phyloP scores from a whole-genome alignment of 2,113 vertebrate species.

The Oryzias javanicus region DNA sequence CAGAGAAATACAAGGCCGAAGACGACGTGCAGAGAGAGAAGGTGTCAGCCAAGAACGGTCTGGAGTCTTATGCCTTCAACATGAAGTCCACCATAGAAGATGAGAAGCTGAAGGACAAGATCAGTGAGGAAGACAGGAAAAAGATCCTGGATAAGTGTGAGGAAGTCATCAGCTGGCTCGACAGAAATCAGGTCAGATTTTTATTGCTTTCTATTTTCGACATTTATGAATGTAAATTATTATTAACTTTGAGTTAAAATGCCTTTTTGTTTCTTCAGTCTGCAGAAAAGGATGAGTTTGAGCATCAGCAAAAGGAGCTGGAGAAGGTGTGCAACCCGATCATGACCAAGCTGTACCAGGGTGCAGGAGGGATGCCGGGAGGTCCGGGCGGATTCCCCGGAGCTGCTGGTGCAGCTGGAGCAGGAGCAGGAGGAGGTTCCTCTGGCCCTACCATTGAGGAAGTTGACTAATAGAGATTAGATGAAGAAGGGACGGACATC shows the following conservation, averaged over 20 bases:
- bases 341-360: conserved; percentile 78
- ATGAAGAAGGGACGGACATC: neutral
- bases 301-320: conserved; percentile 92
- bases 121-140: conserved; percentile 87
- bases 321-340: conserved; percentile 81
- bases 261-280: conserved; percentile 56
- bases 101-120: conserved; percentile 88
- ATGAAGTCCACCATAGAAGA: conserved; percentile 91
- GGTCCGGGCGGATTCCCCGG: conserved; percentile 78
- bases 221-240: neutral
- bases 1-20: conserved; percentile 87
- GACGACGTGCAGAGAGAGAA: conserved; percentile 88
- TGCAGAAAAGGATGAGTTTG: conserved; percentile 92
- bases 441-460: conserved; percentile 78
- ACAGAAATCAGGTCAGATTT: conserved; percentile 83
- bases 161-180: conserved; percentile 88
- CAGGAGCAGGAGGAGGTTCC: conserved; percentile 53
- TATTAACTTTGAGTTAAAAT: neutral
- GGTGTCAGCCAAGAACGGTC: conserved; percentile 83
- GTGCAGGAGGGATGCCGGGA: conserved; percentile 67
- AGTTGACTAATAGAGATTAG: conserved; percentile 64
- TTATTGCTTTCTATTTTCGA: neutral
- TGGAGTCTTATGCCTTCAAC: conserved; percentile 88
- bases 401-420: conserved; percentile 49
- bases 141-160: conserved; percentile 87